Percentiles rank a stretch among this genome's conserved stretches.
Conservation (phyloP, 2,797 vertebrate species). For the Pseudopleuronectes americanus region DNA sequence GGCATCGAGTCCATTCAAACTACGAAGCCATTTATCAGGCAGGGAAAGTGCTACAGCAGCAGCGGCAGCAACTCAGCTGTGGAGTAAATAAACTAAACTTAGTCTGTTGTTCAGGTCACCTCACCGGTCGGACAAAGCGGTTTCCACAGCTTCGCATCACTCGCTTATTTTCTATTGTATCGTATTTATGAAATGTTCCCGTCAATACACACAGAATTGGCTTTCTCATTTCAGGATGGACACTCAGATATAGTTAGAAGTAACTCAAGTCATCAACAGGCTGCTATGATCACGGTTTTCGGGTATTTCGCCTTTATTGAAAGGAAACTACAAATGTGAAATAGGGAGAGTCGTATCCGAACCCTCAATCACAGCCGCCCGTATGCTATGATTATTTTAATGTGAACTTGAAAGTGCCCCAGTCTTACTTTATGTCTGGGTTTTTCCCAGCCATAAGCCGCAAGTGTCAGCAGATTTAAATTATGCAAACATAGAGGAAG, state of each 20-base stretch:
- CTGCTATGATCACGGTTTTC: not conserved
- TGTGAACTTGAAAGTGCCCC: not conserved
- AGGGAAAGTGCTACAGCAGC: conserved; percentile 44
- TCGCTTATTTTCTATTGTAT: conserved; percentile 7
- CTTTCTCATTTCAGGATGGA: conserved; percentile 11
- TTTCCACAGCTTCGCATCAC: conserved; percentile 32
- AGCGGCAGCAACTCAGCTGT: conserved; percentile 40
- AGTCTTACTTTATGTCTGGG: not conserved
- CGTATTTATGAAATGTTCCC: conserved; percentile 1
- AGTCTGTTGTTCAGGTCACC: conserved; percentile 47
- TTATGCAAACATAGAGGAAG: conserved; percentile 12
- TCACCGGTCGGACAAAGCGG: conserved; percentile 41
- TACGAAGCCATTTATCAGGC: conserved; percentile 62
- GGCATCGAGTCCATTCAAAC: conserved; percentile 67
- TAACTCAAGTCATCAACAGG: not conserved
- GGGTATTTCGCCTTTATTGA: too few species aligned
- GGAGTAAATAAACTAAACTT: conserved; percentile 68
- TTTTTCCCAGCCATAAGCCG: not conserved
- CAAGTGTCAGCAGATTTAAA: not conserved
- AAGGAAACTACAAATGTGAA: too few species aligned
- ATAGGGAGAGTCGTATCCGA: too few species aligned
- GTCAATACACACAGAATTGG: not conserved
- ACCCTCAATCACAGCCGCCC: too few species aligned
- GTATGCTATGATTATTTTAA: not conserved
- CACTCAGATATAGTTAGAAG: conserved; percentile 2